Evolutionary conservation across 2,797 vertebrate species (phyloP).

Genomic region (Manis pentadactyla): DNA sequence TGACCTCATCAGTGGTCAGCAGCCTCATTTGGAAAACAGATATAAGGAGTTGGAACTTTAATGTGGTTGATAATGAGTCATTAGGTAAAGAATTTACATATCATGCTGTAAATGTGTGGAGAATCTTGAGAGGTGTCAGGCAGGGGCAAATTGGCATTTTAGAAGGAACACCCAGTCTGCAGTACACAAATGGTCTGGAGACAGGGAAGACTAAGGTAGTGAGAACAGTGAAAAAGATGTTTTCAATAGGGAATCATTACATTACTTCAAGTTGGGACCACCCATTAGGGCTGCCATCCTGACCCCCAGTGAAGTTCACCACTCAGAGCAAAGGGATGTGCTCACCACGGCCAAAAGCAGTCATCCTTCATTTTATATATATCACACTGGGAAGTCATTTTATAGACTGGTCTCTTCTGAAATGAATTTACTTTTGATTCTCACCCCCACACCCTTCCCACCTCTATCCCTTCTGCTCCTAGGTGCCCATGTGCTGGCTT

Average conservation of each 20-base stretch:
- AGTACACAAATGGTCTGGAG: neutral
- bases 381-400: neutral
- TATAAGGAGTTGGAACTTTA: neutral
- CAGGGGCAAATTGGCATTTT: neutral
- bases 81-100: neutral
- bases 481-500: neutral
- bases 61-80: neutral
- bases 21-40: neutral
- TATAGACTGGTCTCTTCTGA: neutral
- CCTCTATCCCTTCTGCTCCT: neutral
- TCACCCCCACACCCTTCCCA: neutral
- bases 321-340: neutral
- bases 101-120: neutral
- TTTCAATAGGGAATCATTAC: neutral
- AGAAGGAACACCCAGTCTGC: neutral
- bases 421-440: slow-evolving; percentile 31
- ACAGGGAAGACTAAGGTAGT: neutral
- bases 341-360: neutral
- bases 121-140: neutral
- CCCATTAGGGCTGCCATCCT: neutral
- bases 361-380: slow-evolving; percentile 40
- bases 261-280: neutral
- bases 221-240: neutral
- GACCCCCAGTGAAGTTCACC: neutral
- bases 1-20: neutral